Evolutionary conservation across 2,888 invertebrate species (phyloP), one percentile per base, ranked within the genome.

Genomic region (Molanna angustata): DNA sequence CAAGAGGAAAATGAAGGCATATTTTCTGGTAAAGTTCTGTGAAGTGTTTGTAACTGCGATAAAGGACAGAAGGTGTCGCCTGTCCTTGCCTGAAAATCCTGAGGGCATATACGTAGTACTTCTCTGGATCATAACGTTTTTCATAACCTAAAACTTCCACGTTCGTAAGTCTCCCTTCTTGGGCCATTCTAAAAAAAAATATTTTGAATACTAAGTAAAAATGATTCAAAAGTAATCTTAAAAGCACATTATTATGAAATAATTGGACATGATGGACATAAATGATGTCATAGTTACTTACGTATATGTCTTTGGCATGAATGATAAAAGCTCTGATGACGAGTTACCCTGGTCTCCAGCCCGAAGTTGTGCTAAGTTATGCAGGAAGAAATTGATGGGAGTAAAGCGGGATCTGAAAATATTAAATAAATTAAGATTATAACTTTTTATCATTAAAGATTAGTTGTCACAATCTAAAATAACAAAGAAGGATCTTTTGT

Each of bases 381-480:
- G 99, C 44, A 98, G 78, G 76, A 99, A 97, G 76, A 99, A 99
- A 77, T 99, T 99, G 64, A 97, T 90, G 57, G 96, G 96, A 0
- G 97, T 96, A 66, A 95, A 97, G 82, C 88, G 86, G 22, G 88
- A 90, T 56, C 77, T 77, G 63, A 3, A 16, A 52, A 31, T 16
- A 46, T 39, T 4, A 49, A 44, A 43, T 4, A 7, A 31, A 32
- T 7, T 7, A 27, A 27, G n/a, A n/a, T n/a, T n/a, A n/a, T n/a
- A n/a, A n/a, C n/a, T n/a, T n/a, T n/a, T n/a, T n/a, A n/a, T n/a
- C n/a, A n/a, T n/a, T n/a, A n/a, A n/a, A n/a, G n/a, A n/a, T n/a
- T n/a, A n/a, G n/a, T n/a, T n/a, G n/a, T n/a, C n/a, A n/a, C n/a
- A n/a, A n/a, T n/a, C n/a, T n/a, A n/a, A n/a, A n/a, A n/a, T n/a